A percentile compares a stretch with the other conserved stretches of the same genome.
Conservation (phyloP, 1,140 invertebrate genomes). For the Nomia melanderi region DNA sequence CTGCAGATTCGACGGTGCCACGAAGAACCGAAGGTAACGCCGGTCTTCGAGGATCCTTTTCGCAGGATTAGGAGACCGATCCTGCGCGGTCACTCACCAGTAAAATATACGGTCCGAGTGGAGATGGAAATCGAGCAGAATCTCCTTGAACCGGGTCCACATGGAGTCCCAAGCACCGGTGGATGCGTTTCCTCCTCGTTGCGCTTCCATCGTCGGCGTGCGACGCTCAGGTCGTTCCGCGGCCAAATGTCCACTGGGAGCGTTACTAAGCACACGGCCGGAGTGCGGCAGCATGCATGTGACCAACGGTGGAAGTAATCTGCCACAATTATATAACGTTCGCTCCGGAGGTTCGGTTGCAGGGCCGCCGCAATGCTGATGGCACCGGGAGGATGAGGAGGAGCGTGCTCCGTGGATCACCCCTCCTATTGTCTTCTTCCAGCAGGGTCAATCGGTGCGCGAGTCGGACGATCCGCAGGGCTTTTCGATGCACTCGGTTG, state of each 20-base stretch:
- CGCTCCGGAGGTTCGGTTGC: constrained; percentile 28
- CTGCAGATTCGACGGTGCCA: background rate
- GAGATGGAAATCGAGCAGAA: constrained; percentile 61
- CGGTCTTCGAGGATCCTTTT: background rate
- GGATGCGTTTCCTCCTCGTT: constrained; percentile 6
- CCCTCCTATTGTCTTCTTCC: constrained; percentile 45
- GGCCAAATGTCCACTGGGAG: constrained; percentile 67
- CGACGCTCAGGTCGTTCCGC: constrained; percentile 32
- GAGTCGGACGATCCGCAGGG: no score
- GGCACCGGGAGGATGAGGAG: constrained; percentile 32
- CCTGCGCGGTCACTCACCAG: constrained; percentile 64
- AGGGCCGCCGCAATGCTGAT: constrained; percentile 26
- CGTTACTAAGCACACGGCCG: constrained; percentile 34
- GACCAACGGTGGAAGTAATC: constrained; percentile 66
- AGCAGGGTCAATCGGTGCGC: background rate
- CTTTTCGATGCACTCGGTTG: no score
- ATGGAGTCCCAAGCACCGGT: background rate
- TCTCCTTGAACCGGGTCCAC: constrained; percentile 59
- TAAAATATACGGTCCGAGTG: constrained; percentile 73
- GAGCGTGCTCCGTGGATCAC: constrained; percentile 12
- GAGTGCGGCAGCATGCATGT: constrained; percentile 56
- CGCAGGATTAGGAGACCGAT: background rate
- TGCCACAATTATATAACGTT: constrained; percentile 68
- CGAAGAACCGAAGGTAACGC: background rate
- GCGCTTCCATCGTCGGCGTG: constrained; percentile 61